phyloP scores from a whole-genome alignment of 1,140 invertebrate species.

The Chelonus insularis region DNA sequence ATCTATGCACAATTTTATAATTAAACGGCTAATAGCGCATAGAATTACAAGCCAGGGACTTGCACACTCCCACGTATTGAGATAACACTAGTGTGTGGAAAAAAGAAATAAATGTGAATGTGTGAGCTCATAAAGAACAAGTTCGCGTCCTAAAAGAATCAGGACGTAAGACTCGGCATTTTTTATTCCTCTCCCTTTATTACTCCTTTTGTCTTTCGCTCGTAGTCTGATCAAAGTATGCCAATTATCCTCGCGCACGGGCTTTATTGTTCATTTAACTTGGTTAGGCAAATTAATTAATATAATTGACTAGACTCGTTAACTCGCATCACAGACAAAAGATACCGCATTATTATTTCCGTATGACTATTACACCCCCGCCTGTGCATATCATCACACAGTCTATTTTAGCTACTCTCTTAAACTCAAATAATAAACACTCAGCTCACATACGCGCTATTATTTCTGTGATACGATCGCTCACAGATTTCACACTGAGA shows the following conservation, averaged over 20 bases:
- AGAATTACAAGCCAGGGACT: conserved; percentile 56
- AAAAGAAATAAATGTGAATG: neutral
- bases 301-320: conserved; percentile 51
- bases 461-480: conserved; percentile 30
- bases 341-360: conserved; percentile 22
- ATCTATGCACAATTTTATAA: conserved; percentile 61
- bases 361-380: conserved; percentile 1
- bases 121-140: neutral
- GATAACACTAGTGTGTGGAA: neutral
- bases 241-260: conserved; percentile 23
- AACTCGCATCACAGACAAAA: conserved; percentile 29
- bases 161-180: conserved; percentile 21
- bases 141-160: conserved; percentile 15
- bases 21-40: conserved; percentile 60
- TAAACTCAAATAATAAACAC: conserved; percentile 19
- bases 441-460: conserved; percentile 24
- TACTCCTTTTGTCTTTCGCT: conserved; percentile 18
- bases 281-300: conserved; percentile 48
- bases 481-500: conserved; percentile 23
- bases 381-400: conserved; percentile 1
- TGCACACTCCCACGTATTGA: conserved; percentile 54
- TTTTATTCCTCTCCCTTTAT: conserved; percentile 18
- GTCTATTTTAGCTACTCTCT: neutral
- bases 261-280: conserved; percentile 34
- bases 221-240: neutral